A percentile compares a stretch with the other conserved stretches of the same genome.
phyloP scores from a whole-genome alignment of 2,888 invertebrate genomes.

The Osedax frankpressi region DNA sequence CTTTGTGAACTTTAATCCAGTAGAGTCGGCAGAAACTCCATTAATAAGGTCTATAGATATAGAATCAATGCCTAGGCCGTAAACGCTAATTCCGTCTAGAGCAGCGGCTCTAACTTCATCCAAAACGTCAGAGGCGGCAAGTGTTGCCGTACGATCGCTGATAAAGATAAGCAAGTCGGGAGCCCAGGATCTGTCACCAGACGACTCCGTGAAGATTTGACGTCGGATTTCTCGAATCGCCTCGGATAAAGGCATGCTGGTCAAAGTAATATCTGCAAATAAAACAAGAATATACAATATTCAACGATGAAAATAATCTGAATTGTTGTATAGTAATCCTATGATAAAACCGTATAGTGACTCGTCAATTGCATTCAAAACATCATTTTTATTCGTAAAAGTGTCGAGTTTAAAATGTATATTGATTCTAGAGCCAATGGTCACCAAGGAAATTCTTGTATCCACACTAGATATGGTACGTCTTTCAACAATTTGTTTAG shows the following conservation, averaged over 20 bases:
- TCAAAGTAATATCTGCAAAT: neutral
- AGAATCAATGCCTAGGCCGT: neutral
- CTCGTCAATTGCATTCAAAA: neutral
- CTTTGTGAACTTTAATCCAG: neutral
- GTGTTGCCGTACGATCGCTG: neutral
- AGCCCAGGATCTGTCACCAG: neutral
- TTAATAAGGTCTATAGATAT: neutral
- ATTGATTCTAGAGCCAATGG: neutral
- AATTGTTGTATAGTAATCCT: too few relatives aligned
- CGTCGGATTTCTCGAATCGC: neutral
- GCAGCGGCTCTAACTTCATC: neutral
- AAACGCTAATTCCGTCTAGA: neutral
- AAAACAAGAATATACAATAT: too few relatives aligned
- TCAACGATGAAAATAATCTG: too few relatives aligned
- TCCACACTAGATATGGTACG: neutral
- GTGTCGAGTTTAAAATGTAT: neutral
- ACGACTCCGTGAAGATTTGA: neutral
- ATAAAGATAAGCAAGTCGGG: neutral
- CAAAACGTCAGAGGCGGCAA: neutral
- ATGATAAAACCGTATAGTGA: too few relatives aligned
- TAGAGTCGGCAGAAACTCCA: neutral
- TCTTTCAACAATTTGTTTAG: neutral
- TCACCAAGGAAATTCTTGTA: neutral
- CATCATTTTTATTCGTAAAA: neutral
- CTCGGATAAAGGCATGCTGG: neutral